Evolutionary conservation across 2,888 invertebrate genomes (phyloP).

Genomic region (Augiades crinisus): DNA sequence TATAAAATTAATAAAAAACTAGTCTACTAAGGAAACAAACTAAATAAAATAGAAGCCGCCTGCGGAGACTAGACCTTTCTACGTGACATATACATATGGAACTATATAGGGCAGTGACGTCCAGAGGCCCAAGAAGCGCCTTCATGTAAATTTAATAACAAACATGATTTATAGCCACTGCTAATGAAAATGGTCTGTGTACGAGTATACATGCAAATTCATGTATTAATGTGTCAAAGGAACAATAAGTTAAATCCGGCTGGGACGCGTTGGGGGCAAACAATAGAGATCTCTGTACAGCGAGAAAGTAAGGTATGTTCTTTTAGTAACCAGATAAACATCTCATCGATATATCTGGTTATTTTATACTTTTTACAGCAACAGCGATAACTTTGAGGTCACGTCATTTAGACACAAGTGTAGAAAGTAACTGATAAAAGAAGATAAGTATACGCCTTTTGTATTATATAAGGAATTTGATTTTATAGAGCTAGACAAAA

Average conservation of each 20-base stretch:
- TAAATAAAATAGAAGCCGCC: too few relatives aligned
- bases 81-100: too few relatives aligned
- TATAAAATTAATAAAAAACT: too few relatives aligned
- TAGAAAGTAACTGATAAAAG: too few relatives aligned
- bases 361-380: background rate
- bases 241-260: conserved; percentile 16
- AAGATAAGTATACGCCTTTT: too few relatives aligned
- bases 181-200: conserved; percentile 5
- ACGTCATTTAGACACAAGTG: background rate
- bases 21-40: too few relatives aligned
- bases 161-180: background rate
- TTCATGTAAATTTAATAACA: background rate
- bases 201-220: conserved; percentile 13
- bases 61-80: too few relatives aligned
- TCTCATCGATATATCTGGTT: background rate
- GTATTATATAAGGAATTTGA: too few relatives aligned
- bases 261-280: background rate
- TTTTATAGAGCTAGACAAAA: too few relatives aligned
- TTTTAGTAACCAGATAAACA: background rate
- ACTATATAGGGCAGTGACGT: too few relatives aligned
- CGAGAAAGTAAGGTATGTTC: background rate
- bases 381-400: too few relatives aligned
- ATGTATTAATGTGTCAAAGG: conserved; percentile 17
- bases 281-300: conserved; percentile 1
- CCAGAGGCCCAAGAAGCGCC: background rate